Conservation (phyloP, 2,888 invertebrate species). For the Mactromeris polynyma region DNA sequence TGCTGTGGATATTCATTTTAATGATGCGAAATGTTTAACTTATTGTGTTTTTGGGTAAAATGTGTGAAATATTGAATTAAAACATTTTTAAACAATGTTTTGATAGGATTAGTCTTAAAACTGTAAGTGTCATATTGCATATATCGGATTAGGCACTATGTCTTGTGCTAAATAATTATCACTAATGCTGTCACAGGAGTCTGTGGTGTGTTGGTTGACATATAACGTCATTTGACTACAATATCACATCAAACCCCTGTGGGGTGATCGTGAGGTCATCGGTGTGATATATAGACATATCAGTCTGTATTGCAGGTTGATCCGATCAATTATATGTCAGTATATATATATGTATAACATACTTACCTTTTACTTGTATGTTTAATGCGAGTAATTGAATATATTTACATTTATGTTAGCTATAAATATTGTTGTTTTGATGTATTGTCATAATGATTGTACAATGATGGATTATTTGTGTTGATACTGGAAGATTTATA, state of each 20-base stretch:
- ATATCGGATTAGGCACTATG: no score
- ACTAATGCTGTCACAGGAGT: no score
- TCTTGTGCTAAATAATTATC: no score
- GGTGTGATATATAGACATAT: not conserved
- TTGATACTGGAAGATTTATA: no score
- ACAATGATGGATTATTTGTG: not conserved
- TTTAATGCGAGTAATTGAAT: not conserved
- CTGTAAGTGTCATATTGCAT: no score
- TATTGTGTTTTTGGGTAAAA: not conserved
- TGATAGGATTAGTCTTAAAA: no score
- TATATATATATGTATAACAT: not conserved
- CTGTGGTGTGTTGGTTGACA: no score
- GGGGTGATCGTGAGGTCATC: no score
- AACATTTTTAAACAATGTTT: not conserved
- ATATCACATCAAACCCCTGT: no score
- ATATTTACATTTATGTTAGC: not conserved
- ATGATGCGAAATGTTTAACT: not conserved
- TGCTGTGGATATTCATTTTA: not conserved
- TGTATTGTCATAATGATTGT: not conserved
- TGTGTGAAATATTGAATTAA: not conserved
- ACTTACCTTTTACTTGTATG: not conserved
- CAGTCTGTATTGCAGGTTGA: not conserved
- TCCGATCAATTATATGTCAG: conserved; percentile 8
- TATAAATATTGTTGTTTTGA: not conserved
- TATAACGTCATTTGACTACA: no score